phyloP scores from a whole-genome alignment of 2,113 vertebrate species.

The Recurvirostra avosetta region DNA sequence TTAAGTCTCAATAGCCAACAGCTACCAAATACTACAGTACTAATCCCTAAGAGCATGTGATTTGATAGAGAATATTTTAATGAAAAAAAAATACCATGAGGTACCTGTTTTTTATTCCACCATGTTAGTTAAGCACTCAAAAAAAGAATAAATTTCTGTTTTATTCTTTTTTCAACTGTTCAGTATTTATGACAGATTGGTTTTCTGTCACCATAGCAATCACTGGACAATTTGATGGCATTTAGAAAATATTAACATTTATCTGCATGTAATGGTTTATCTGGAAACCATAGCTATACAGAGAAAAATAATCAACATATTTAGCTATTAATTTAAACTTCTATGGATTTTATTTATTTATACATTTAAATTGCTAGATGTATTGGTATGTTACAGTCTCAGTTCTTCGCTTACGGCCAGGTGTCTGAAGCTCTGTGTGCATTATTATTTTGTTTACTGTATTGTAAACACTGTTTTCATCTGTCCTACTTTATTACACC shows the following conservation, averaged over 20 bases:
- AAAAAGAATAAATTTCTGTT: neutral
- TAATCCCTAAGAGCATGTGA: neutral
- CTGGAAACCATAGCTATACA: neutral
- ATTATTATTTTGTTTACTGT: neutral
- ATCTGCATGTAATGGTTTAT: neutral
- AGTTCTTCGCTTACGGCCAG: neutral
- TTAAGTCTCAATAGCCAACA: neutral
- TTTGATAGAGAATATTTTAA: neutral
- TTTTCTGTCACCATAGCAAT: neutral
- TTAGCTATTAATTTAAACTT: neutral
- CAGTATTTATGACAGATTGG: neutral
- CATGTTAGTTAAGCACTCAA: neutral
- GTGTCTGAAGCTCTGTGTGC: neutral
- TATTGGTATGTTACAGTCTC: neutral
- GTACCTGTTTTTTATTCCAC: neutral
- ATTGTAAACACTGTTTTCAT: neutral
- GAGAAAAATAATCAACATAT: neutral
- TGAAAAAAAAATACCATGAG: neutral
- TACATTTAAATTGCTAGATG: neutral
- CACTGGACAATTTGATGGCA: neutral
- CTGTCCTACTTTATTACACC: neutral
- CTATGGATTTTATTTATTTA: neutral
- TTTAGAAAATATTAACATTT: neutral
- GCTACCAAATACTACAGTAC: neutral
- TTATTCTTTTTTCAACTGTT: neutral